Evolutionary conservation across 2,113 vertebrate genomes (phyloP).

Genomic region (Numida meleagris): DNA sequence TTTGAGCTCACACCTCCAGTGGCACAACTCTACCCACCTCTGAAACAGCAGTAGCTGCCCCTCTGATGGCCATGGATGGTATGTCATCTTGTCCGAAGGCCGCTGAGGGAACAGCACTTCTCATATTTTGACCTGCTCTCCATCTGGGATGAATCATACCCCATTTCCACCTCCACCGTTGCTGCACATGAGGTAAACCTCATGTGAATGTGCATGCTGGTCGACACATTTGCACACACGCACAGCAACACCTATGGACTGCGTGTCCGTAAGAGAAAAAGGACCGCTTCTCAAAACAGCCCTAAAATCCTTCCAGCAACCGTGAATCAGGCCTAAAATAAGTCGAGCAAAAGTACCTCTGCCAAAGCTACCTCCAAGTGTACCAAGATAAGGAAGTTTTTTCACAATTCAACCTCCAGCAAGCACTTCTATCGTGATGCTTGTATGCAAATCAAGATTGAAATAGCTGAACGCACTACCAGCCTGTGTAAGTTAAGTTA

Average conservation of each 20-base stretch:
- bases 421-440: background rate
- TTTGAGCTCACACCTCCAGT: background rate
- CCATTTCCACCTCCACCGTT: background rate
- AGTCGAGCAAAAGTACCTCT: background rate
- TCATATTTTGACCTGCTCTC: background rate
- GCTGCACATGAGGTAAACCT: background rate
- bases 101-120: background rate
- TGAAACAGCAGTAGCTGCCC: background rate
- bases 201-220: fast-evolving
- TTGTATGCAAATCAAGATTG: background rate
- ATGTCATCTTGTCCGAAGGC: background rate
- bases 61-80: fast-evolving
- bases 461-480: fast-evolving
- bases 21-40: fast-evolving
- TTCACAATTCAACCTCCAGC: background rate
- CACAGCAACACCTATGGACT: background rate
- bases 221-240: background rate
- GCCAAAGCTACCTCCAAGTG: background rate
- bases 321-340: background rate
- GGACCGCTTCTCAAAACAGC: background rate
- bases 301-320: background rate
- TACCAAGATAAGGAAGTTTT: background rate
- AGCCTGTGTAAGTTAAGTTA: background rate
- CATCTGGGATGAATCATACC: fast-evolving
- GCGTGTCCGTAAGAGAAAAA: background rate